Evolutionary conservation across 1,140 invertebrate species (phyloP).

Genomic region (Drosophila ogumai): DNA sequence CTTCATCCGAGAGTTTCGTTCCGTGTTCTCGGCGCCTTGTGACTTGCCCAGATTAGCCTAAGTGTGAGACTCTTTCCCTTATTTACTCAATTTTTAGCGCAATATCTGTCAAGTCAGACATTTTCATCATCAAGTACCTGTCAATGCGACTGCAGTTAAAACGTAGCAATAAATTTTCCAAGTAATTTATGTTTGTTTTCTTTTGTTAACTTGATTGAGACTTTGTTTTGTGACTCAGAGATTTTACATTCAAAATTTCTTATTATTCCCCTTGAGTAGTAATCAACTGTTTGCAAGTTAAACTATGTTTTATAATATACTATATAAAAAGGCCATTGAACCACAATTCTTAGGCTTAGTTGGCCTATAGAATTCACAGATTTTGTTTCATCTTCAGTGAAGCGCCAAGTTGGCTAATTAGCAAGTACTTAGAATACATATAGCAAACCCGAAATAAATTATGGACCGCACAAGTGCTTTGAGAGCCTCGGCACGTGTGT

Average conservation of each 20-base stretch:
- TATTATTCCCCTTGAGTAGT: neutral
- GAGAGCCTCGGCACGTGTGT: conserved; percentile 64
- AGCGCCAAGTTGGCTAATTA: conserved; percentile 32
- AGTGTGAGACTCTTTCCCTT: conserved; percentile 3
- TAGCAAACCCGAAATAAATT: conserved; percentile 41
- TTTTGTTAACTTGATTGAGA: neutral
- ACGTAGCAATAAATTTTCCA: neutral
- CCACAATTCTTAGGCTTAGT: conserved; percentile 17
- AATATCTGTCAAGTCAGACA: conserved; percentile 11
- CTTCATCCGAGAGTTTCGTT: conserved; percentile 10
- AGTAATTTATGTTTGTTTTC: neutral
- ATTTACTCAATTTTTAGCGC: conserved; percentile 8
- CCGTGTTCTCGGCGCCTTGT: conserved; percentile 39
- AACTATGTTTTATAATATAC: neutral
- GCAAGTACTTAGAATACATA: conserved; percentile 44
- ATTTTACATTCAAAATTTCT: neutral
- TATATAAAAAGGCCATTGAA: conserved; percentile 44
- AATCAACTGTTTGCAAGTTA: neutral
- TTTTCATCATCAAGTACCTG: neutral
- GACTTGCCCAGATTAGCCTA: conserved; percentile 16
- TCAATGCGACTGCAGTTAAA: conserved; percentile 7
- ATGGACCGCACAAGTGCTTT: conserved; percentile 51
- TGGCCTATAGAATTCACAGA: conserved; percentile 30
- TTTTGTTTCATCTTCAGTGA: conserved; percentile 57
- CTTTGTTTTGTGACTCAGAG: neutral